Conservation (phyloP, 2,888 invertebrate species). For the Orthosia cruda region DNA sequence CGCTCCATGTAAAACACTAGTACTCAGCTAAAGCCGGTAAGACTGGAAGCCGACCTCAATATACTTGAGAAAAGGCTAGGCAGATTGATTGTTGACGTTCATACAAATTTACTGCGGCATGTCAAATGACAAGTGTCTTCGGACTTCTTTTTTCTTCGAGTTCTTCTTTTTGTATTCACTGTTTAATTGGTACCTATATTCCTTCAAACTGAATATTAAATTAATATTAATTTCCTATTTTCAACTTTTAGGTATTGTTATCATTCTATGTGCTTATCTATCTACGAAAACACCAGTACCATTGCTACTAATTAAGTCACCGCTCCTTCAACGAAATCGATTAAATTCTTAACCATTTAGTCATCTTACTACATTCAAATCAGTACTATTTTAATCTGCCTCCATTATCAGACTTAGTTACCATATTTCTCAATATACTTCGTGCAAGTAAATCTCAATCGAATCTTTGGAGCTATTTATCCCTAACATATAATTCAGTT, state of each 20-base stretch:
- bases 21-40: too few relatives aligned
- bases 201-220: too few relatives aligned
- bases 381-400: conserved; percentile 28
- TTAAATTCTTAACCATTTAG: conserved; percentile 43
- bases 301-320: conserved; percentile 10
- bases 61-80: too few relatives aligned
- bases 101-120: too few relatives aligned
- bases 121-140: too few relatives aligned
- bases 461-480: conserved; percentile 55
- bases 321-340: conserved; percentile 1
- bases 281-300: neutral
- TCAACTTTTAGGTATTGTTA: neutral
- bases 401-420: conserved; percentile 37
- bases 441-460: conserved; percentile 46
- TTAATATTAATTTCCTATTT: too few relatives aligned
- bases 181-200: neutral
- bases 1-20: too few relatives aligned
- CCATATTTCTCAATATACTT: conserved; percentile 61
- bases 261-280: neutral
- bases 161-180: neutral
- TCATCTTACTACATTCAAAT: conserved; percentile 23
- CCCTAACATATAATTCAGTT: conserved; percentile 50
- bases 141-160: too few relatives aligned
- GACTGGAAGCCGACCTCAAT: too few relatives aligned
- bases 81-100: too few relatives aligned